Evolutionary conservation across 1,140 invertebrate species (phyloP), one percentile per base, ranked within the genome.

Genomic region (Neuroterus valhalla): DNA sequence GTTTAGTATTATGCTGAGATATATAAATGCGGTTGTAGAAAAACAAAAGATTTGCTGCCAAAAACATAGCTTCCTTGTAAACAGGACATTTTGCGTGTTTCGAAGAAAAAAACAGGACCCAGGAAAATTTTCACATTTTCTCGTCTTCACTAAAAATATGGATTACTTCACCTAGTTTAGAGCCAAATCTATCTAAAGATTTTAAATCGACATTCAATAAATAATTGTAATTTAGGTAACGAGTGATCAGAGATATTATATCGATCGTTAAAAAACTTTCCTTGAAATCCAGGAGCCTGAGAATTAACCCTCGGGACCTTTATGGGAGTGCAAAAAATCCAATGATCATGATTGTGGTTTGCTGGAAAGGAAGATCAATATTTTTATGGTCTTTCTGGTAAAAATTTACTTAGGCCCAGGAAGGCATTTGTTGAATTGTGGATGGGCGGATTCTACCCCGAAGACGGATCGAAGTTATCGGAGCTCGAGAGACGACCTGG

Each of bases 301-400:
- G 17, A 48, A 48, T 48, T 19, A 6, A 2, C 46, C 46, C n/a
- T 48, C 11, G 23, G 11, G 48, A 52, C 17, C 48, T 52, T 52
- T 10, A 21, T 3, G 52, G 26, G 19, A 26, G 14, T 0, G 55
- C 12, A 62, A n/a, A 38, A 62, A 62, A 62, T 31, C 2, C 6
- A 62, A 31, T 3, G 2, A 26, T 15, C n/a, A 17, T 5, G n/a
- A 62, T 15, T 2, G 55, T 14, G 55, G 6, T 14, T 38, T 62
- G n/a, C 12, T 31, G 15, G 26, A 62, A 62, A 31, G 55, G 23
- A 62, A 2, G 21, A 62, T 62, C 31, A 62, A 62, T 62, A 62
- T 62, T 62, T 62, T 62, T 62, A 62, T 62, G n/a, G 26, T 38
- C 8, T n/a, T 62, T 62, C 55, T 62, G 26, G 55, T 26, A 23